These are phyloP conservation scores for Epirrhoe alternata DNA, from an alignment of 2,888 invertebrate species.

Conservation along the genomic window DNA sequence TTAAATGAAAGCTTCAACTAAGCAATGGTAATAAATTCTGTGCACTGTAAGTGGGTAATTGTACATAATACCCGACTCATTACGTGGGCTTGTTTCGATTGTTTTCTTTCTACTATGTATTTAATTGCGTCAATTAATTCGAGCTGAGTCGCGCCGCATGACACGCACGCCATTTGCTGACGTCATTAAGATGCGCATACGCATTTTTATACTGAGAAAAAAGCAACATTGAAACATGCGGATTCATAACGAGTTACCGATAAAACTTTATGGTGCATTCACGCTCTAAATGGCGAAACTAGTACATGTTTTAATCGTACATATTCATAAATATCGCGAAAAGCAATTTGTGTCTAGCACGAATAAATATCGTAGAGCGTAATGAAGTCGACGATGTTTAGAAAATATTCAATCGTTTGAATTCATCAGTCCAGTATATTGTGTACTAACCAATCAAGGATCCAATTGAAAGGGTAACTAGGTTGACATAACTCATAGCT, in stretches of 20 bases:
- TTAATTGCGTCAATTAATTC: conserved; percentile 81
- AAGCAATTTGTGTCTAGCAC: conserved; percentile 39
- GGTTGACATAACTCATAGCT: conserved; percentile 77
- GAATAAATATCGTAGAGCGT: conserved; percentile 47
- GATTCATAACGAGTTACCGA: conserved; percentile 61
- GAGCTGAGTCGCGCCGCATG: conserved; percentile 69
- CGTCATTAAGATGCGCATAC: conserved; percentile 74
- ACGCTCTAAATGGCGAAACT: conserved; percentile 57
- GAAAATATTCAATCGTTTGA: conserved; percentile 74
- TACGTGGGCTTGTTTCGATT: conserved; percentile 70
- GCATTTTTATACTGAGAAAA: conserved; percentile 68
- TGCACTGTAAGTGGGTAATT: conserved; percentile 67
- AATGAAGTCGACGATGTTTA: conserved; percentile 52
- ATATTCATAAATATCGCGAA: conserved; percentile 33
- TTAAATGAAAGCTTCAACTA: conserved; percentile 56
- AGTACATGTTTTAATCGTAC: conserved; percentile 33
- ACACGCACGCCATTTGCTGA: conserved; percentile 62
- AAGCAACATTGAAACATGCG: conserved; percentile 59
- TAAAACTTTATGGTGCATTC: conserved; percentile 64
- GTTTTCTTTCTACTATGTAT: conserved; percentile 77
- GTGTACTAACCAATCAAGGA: conserved; percentile 80
- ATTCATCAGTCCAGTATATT: conserved; percentile 73
- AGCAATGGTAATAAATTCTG: conserved; percentile 58
- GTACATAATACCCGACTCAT: conserved; percentile 68
- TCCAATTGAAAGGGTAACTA: conserved; percentile 84